phyloP scores from a whole-genome alignment of 1,140 invertebrate genomes.

The Acromyrmex heyeri region DNA sequence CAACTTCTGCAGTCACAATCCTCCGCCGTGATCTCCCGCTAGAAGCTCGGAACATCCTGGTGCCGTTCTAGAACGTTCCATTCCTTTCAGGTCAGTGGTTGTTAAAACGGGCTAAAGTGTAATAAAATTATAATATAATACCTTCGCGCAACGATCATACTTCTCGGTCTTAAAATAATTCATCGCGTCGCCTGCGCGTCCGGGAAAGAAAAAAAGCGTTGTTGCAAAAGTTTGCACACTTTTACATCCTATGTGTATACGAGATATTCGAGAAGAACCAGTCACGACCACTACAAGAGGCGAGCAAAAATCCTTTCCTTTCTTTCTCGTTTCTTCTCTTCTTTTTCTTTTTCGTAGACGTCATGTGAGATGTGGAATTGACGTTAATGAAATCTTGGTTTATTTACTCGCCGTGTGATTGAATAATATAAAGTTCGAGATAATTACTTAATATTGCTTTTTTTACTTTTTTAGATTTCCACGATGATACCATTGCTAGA shows the following conservation, averaged over 20 bases:
- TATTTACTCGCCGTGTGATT: neutral
- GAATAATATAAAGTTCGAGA: neutral
- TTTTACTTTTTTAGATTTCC: slow-evolving; percentile 4
- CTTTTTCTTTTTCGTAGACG: neutral
- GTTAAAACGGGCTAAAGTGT: neutral
- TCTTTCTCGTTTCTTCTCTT: neutral
- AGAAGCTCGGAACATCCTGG: slow-evolving; percentile 1
- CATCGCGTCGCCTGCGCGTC: neutral
- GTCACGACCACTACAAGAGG: neutral
- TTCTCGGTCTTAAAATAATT: slow-evolving; percentile 38
- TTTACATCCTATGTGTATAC: neutral
- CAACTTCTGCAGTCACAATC: neutral
- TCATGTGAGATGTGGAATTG: neutral
- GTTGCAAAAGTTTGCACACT: slow-evolving; percentile 35
- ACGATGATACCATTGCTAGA: slow-evolving; percentile 54
- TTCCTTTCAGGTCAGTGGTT: neutral
- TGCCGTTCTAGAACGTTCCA: slow-evolving; percentile 12
- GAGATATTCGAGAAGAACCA: slow-evolving; percentile 22
- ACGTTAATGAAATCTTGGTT: neutral
- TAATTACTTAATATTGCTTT: neutral
- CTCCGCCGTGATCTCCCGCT: neutral
- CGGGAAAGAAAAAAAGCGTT: neutral
- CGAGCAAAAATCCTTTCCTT: slow-evolving; percentile 2
- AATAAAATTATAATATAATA: slow-evolving; percentile 49
- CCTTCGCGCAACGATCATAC: neutral